Evolutionary conservation across 2,113 vertebrate genomes (phyloP).

Genomic region (Atlantisia rogersi): DNA sequence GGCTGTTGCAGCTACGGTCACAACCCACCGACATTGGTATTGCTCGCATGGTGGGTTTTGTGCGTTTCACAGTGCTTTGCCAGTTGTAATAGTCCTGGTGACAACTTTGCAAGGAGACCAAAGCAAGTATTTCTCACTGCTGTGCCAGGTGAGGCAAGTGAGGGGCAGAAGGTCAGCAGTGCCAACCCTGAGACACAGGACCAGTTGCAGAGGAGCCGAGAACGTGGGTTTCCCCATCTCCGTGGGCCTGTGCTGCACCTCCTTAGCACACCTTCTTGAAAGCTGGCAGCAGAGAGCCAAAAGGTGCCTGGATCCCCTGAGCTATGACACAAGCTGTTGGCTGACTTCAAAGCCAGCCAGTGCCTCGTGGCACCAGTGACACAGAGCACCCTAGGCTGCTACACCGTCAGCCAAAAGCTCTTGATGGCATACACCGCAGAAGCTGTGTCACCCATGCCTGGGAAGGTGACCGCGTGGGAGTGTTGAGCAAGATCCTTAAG

Average conservation of each 20-base stretch:
- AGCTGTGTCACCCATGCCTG: background rate
- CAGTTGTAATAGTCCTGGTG: background rate
- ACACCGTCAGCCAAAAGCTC: accelerated
- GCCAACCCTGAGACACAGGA: background rate
- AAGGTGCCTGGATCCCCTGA: background rate
- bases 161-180: background rate
- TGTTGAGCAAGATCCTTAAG: conserved; percentile 15
- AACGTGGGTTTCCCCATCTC: background rate
- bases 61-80: background rate
- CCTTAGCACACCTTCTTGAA: accelerated
- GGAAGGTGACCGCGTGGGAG: background rate
- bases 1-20: background rate
- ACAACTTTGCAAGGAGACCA: background rate
- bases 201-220: background rate
- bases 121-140: background rate
- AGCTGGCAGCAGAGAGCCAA: background rate
- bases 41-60: background rate
- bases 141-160: background rate
- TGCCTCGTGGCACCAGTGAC: background rate
- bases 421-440: accelerated
- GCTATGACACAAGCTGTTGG: background rate
- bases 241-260: background rate
- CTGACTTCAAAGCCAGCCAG: background rate
- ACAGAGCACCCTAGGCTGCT: accelerated
- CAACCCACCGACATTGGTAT: accelerated